phyloP scores from a whole-genome alignment of 2,797 vertebrate genomes.

The Tinamus major region DNA sequence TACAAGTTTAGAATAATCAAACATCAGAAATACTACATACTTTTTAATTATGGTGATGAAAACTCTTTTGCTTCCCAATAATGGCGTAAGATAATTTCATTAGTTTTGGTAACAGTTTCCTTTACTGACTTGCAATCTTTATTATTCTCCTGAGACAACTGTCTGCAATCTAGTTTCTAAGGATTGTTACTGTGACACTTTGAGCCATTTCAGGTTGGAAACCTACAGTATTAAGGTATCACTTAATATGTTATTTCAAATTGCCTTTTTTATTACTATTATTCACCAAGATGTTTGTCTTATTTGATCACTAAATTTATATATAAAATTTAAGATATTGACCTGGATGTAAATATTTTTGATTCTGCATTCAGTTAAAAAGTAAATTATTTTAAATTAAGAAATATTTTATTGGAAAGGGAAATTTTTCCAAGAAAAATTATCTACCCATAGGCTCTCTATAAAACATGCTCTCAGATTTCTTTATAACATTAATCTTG shows the following conservation, averaged over 20 bases:
- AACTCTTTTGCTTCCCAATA: background rate
- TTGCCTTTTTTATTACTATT: slow-evolving; percentile 1
- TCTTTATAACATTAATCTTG: slow-evolving; percentile 22
- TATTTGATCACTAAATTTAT: background rate
- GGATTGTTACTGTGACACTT: slow-evolving; percentile 15
- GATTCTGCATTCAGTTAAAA: background rate
- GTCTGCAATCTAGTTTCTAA: slow-evolving; percentile 5
- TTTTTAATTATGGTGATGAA: slow-evolving; percentile 12
- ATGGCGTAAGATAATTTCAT: background rate
- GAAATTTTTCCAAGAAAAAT: slow-evolving; percentile 3
- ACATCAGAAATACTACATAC: background rate
- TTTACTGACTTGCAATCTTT: background rate
- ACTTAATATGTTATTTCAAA: slow-evolving; percentile 15
- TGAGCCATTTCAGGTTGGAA: slow-evolving; percentile 35
- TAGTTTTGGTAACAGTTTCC: background rate
- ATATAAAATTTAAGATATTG: background rate
- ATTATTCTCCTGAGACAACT: slow-evolving; percentile 37
- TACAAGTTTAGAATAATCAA: background rate
- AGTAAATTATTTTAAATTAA: slow-evolving; percentile 2
- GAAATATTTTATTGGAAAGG: background rate
- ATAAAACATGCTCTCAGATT: background rate
- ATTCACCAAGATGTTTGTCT: background rate
- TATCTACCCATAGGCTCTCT: background rate
- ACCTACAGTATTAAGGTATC: background rate
- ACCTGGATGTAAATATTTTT: background rate